Evolutionary conservation across 2,888 invertebrate species (phyloP).

Genomic region (Phyllotreta cruciferae): DNA sequence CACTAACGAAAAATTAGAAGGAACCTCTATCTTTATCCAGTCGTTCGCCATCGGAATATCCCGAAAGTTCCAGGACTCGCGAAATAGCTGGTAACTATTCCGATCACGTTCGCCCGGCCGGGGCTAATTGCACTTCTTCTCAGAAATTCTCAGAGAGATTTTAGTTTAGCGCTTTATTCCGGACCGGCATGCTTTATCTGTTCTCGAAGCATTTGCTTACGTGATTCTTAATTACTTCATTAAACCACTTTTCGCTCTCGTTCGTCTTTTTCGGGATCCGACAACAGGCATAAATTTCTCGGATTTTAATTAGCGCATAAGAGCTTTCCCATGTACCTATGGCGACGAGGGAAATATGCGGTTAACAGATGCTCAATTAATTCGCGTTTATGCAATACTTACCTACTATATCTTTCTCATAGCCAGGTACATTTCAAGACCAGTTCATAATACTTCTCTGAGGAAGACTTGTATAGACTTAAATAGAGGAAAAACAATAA

Average conservation of each 20-base stretch:
- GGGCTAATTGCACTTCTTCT: slow-evolving; percentile 60
- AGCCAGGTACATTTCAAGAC: too few species aligned
- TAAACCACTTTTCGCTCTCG: slow-evolving; percentile 41
- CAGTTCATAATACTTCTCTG: too few species aligned
- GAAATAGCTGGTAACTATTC: slow-evolving; percentile 50
- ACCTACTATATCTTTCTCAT: too few species aligned
- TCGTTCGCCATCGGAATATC: slow-evolving; percentile 51
- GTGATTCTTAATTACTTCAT: slow-evolving; percentile 56
- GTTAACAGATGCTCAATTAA: too few species aligned
- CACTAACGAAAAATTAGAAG: slow-evolving; percentile 28
- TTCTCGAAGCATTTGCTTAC: slow-evolving; percentile 54
- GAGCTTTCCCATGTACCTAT: not conserved
- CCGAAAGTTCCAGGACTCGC: slow-evolving; percentile 38
- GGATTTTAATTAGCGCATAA: slow-evolving; percentile 24
- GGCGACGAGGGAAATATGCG: too few species aligned
- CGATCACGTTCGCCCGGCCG: slow-evolving; percentile 55
- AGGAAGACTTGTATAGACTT: too few species aligned
- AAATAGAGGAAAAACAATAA: not conserved
- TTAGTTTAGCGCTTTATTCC: slow-evolving; percentile 54
- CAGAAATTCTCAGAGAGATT: slow-evolving; percentile 56
- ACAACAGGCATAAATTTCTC: slow-evolving; percentile 28
- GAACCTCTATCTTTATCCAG: slow-evolving; percentile 36
- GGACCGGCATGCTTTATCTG: slow-evolving; percentile 50
- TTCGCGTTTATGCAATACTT: too few species aligned
- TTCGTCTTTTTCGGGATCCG: slow-evolving; percentile 33